A percentile compares a stretch with the other conserved stretches of the same genome.
Conservation (phyloP, 2,888 invertebrate species). For the Lysandra bellargus region DNA sequence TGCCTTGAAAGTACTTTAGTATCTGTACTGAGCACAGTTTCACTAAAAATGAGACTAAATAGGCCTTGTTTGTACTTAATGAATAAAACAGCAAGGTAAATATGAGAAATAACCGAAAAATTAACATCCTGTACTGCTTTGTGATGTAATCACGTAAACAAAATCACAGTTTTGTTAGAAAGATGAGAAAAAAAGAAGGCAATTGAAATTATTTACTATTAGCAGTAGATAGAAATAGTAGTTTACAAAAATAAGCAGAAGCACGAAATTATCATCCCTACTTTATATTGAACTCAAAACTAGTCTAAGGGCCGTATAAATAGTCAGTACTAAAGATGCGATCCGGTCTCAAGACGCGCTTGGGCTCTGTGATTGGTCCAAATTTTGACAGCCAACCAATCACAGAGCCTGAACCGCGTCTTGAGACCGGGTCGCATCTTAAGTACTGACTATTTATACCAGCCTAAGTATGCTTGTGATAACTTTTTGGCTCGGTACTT, state of each 20-base stretch:
- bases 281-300: neutral
- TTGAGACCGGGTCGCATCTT: no score
- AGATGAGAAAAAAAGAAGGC: neutral
- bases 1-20: neutral
- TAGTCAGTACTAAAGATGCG: no score
- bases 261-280: slow-evolving; percentile 1
- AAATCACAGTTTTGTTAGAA: neutral
- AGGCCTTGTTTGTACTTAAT: neutral
- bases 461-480: slow-evolving; percentile 16
- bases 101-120: neutral
- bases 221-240: neutral
- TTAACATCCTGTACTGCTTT: neutral
- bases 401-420: no score
- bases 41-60: neutral
- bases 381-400: no score
- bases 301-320: neutral
- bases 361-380: no score
- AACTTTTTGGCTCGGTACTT: slow-evolving; percentile 26
- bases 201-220: neutral
- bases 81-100: neutral
- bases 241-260: slow-evolving; percentile 1
- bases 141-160: neutral
- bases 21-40: neutral
- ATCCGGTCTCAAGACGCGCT: no score
- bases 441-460: no score